Evolutionary conservation across 2,113 vertebrate species (phyloP).

Genomic region (Pteronura brasiliensis): DNA sequence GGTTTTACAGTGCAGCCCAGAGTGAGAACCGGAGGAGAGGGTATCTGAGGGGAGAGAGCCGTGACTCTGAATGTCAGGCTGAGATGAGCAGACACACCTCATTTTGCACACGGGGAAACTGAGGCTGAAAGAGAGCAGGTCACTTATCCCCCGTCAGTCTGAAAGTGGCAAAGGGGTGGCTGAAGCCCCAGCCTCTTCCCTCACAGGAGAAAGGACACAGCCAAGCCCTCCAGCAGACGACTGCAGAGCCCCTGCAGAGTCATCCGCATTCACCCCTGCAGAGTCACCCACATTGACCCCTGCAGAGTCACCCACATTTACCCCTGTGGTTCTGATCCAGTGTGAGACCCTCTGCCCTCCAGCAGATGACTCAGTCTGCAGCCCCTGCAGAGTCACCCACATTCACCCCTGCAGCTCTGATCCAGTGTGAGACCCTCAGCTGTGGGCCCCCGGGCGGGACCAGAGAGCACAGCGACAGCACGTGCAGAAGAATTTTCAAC

Average conservation of each 20-base stretch:
- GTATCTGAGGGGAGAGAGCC: rapidly evolving
- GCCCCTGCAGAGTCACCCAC: background rate
- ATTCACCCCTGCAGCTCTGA: background rate
- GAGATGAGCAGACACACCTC: background rate
- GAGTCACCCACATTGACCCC: no score
- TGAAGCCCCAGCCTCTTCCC: background rate
- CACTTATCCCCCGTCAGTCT: background rate
- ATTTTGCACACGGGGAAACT: background rate
- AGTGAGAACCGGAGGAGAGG: background rate
- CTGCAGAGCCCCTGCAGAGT: no score
- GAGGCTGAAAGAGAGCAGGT: background rate
- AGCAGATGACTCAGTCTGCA: no score
- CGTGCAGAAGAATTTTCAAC: background rate
- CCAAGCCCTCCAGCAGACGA: background rate
- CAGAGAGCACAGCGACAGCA: background rate
- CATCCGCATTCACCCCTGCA: no score
- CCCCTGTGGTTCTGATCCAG: background rate
- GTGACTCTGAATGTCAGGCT: background rate
- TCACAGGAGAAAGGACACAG: background rate
- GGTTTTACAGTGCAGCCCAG: background rate
- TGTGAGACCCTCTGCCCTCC: background rate
- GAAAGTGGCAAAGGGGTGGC: background rate
- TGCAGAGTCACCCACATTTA: no score
- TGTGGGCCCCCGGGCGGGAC: background rate
- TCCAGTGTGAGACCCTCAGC: background rate